Conservation (phyloP, 1,140 invertebrate genomes). For the Drosophila arizonae region DNA sequence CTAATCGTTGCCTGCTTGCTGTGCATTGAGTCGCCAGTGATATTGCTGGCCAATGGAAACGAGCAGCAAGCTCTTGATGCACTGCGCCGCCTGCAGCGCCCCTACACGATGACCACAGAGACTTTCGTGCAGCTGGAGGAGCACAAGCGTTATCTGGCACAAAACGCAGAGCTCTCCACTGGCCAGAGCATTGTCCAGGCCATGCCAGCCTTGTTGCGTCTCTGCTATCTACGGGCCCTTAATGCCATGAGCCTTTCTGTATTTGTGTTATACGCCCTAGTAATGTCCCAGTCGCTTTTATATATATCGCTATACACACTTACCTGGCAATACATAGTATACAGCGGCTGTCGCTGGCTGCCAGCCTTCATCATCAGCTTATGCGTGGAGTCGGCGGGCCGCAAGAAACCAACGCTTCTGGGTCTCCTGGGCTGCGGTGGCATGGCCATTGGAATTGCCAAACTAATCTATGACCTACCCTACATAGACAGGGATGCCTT, state of each 20-base stretch:
- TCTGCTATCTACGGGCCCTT: conserved; percentile 41
- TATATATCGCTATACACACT: fast-evolving
- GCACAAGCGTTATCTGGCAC: conserved; percentile 57
- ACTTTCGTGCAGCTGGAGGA: conserved; percentile 60
- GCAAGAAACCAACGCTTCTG: conserved; percentile 46
- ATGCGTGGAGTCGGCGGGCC: conserved; percentile 40
- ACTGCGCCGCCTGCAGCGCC: conserved; percentile 58
- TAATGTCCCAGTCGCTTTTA: background rate
- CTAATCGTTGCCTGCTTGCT: conserved; percentile 25
- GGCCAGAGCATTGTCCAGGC: conserved; percentile 42
- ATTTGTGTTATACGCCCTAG: conserved; percentile 3
- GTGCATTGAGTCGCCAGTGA: conserved; percentile 61
- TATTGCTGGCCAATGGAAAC: conserved; percentile 50
- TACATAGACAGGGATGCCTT: background rate
- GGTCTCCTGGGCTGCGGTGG: conserved; percentile 39
- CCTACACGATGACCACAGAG: conserved; percentile 43
- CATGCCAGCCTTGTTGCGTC: conserved; percentile 29
- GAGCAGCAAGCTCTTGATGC: conserved; percentile 52
- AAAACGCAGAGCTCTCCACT: conserved; percentile 42
- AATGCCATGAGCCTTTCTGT: conserved; percentile 55
- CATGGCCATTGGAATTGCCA: conserved; percentile 41
- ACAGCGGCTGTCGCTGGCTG: conserved; percentile 33
- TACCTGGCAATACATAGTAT: conserved; percentile 23
- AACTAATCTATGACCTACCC: background rate
- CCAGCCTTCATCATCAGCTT: conserved; percentile 22